Evolutionary conservation across 1,140 invertebrate species (phyloP).

Genomic region (Laodelphax striatellus): DNA sequence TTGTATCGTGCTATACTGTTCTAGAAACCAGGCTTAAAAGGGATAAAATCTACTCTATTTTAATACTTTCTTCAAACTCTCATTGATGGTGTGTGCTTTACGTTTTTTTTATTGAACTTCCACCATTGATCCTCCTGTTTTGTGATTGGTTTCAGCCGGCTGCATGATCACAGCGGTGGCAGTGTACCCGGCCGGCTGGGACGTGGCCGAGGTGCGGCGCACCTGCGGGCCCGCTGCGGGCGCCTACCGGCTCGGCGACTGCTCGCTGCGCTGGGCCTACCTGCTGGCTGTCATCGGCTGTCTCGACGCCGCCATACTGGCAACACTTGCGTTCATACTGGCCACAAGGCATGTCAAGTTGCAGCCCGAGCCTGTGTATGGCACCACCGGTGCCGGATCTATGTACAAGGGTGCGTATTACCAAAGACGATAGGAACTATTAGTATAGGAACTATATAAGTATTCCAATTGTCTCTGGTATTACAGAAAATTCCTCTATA

Average conservation of each 20-base stretch:
- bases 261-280: constrained; percentile 90
- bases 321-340: constrained; percentile 86
- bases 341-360: constrained; percentile 77
- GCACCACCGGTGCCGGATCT: constrained; percentile 31
- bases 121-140: too few species aligned
- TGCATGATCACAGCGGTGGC: constrained; percentile 73
- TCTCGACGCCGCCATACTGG: constrained; percentile 78
- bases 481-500: too few species aligned
- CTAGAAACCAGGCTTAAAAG: too few species aligned
- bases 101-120: too few species aligned
- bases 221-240: constrained; percentile 76
- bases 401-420: constrained; percentile 39
- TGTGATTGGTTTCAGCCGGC: constrained; percentile 45
- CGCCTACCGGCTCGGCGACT: constrained; percentile 63
- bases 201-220: constrained; percentile 62
- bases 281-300: constrained; percentile 85
- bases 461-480: too few species aligned
- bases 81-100: too few species aligned
- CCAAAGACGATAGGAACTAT: too few species aligned
- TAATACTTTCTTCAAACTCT: too few species aligned
- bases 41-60: too few species aligned
- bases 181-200: constrained; percentile 90
- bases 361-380: constrained; percentile 66
- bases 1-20: too few species aligned
- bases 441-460: too few species aligned